Percentiles rank a stretch among this genome's conserved stretches.
phyloP scores from a whole-genome alignment of 2,797 vertebrate species.

The Scolopax rusticola region DNA sequence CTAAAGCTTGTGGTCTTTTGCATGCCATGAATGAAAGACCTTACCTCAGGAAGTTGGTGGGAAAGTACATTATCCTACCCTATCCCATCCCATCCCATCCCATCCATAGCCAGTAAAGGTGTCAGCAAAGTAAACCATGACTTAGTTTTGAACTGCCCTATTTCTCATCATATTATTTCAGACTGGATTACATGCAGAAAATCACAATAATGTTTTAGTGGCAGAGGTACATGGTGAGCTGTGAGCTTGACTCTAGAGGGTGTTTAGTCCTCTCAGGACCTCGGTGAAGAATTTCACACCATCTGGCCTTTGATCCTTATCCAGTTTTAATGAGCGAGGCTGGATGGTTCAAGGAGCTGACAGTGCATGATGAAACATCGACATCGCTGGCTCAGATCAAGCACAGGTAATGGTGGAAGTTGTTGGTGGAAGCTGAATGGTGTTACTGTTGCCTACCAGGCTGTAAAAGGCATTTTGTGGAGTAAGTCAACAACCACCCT shows the following conservation, averaged over 20 bases:
- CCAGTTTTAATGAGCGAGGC: neutral
- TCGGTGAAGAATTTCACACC: neutral
- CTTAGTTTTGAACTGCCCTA: neutral
- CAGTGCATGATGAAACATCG: neutral
- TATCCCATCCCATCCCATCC: neutral
- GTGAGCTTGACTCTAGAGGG: neutral
- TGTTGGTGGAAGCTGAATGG: too few species aligned
- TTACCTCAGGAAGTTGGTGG: neutral
- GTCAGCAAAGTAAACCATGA: neutral
- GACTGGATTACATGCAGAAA: neutral
- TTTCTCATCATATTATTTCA: neutral
- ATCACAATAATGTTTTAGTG: neutral
- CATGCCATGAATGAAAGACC: neutral
- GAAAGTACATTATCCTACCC: neutral
- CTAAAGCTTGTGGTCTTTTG: neutral
- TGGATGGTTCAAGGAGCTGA: neutral
- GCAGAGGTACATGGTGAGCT: neutral
- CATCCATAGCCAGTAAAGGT: neutral
- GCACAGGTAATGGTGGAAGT: neutral
- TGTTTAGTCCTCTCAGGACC: neutral
- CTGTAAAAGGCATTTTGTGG: neutral
- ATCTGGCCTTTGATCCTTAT: neutral
- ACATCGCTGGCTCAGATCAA: neutral
- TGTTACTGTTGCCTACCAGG: neutral
- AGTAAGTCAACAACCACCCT: neutral